A percentile compares a stretch with the other conserved stretches of the same genome.
Evolutionary conservation across 30 jellyfish, hydroid and myxozoan genomes (phyloP).

Genomic region (Pseudorhiza aurosa): DNA sequence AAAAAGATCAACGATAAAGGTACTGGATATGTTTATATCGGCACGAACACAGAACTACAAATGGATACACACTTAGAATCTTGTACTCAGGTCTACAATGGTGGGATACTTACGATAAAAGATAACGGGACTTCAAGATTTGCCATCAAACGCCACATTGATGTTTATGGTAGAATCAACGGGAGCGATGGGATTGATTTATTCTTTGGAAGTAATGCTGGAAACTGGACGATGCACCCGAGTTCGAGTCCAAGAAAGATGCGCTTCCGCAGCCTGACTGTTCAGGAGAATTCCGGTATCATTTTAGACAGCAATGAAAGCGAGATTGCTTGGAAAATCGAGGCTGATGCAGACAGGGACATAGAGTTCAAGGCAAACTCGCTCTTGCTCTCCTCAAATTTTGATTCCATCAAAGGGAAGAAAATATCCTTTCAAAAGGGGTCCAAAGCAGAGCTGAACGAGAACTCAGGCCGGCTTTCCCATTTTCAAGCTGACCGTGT

Average conservation of each 20-base stretch:
- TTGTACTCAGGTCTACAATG: constrained; percentile 47
- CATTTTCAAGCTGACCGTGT: background rate
- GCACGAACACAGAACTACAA: constrained; percentile 27
- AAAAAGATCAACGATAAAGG: constrained; percentile 43
- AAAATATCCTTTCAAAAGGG: constrained; percentile 11
- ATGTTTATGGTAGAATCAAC: constrained; percentile 33
- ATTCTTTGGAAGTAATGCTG: constrained; percentile 23
- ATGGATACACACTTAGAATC: constrained; percentile 39
- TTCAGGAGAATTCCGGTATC: constrained; percentile 15
- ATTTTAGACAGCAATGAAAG: background rate
- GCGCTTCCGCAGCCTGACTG: constrained; percentile 25
- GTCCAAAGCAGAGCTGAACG: constrained; percentile 9
- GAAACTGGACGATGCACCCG: constrained; percentile 37
- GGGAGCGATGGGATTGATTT: constrained; percentile 8
- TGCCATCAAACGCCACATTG: constrained; percentile 41
- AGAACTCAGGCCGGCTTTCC: background rate
- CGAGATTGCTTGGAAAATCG: constrained; percentile 36
- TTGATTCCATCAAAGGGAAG: constrained; percentile 15
- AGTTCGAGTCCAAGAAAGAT: constrained; percentile 14
- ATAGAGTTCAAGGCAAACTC: constrained; percentile 1
- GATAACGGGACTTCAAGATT: constrained; percentile 25
- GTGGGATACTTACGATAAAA: constrained; percentile 14
- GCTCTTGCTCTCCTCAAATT: background rate
- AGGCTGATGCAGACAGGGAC: constrained; percentile 18
- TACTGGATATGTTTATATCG: constrained; percentile 40